A percentile compares a stretch with the other conserved stretches of the same genome.
Conservation (phyloP, 2,113 vertebrate species). For the Cynopterus brachyotis region DNA sequence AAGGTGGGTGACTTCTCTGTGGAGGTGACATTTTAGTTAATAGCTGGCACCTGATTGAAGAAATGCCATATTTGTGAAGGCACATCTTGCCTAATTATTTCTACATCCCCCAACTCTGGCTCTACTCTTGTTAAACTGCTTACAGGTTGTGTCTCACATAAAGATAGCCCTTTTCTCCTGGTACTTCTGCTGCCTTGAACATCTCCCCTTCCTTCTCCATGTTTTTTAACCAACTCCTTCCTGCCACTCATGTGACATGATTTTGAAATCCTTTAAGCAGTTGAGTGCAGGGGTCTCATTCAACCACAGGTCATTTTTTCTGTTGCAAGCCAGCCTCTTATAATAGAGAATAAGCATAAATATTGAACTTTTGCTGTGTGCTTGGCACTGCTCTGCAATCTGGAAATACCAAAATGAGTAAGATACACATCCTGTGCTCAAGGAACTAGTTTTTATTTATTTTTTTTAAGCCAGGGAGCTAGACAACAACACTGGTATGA, state of each 20-base stretch:
- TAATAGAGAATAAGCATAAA: neutral
- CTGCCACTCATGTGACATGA: neutral
- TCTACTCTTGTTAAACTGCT: neutral
- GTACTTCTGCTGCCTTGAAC: neutral
- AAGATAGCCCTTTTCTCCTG: neutral
- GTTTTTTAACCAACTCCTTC: conserved; percentile 12
- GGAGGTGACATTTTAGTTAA: neutral
- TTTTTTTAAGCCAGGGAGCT: neutral
- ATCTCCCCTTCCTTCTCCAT: neutral
- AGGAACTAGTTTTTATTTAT: neutral
- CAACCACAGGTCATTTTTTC: neutral
- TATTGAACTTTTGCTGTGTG: neutral
- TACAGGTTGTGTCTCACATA: neutral
- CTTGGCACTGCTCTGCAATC: neutral
- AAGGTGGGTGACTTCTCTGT: neutral
- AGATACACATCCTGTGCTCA: neutral
- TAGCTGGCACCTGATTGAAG: neutral
- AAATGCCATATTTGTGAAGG: neutral
- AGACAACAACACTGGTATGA: neutral
- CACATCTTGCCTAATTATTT: neutral
- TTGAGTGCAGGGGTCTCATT: neutral
- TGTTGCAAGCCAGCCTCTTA: neutral
- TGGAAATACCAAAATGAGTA: neutral
- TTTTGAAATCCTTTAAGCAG: conserved; percentile 50
- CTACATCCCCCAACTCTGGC: neutral